These are phyloP conservation scores for Bombus confusus DNA, from an alignment of 1,140 invertebrate species.

Conservation along the genomic window DNA sequence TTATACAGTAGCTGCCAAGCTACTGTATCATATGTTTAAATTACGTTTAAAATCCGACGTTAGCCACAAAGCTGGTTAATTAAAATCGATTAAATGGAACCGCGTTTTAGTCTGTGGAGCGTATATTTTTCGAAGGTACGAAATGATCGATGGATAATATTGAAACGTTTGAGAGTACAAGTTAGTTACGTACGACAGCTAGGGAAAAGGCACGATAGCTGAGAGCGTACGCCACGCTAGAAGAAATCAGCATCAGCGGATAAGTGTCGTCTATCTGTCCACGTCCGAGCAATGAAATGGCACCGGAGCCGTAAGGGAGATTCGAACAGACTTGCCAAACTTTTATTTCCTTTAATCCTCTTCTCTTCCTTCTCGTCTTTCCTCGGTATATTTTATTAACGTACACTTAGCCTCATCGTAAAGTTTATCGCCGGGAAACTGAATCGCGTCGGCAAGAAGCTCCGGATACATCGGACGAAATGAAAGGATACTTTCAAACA, in stretches of 20 bases:
- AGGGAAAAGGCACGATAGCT: background rate
- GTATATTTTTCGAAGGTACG: background rate
- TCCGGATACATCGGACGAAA: background rate
- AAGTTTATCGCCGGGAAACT: slow-evolving; percentile 32
- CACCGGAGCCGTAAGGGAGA: slow-evolving; percentile 12
- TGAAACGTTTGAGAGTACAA: background rate
- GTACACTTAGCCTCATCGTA: slow-evolving; percentile 23
- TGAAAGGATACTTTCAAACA: slow-evolving; percentile 17
- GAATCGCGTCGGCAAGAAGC: background rate
- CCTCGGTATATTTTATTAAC: slow-evolving; percentile 46
- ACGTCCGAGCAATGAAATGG: slow-evolving; percentile 11
- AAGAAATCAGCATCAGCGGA: slow-evolving; percentile 21
- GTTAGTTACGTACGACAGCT: background rate
- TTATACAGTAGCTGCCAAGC: background rate
- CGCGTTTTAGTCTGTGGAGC: no score
- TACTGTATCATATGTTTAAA: background rate
- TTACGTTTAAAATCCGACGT: background rate
- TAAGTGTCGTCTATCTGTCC: slow-evolving; percentile 24
- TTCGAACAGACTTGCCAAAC: slow-evolving; percentile 3
- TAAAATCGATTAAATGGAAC: background rate
- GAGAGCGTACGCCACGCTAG: no score
- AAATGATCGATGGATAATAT: background rate
- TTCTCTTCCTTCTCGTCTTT: background rate
- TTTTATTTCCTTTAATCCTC: slow-evolving; percentile 36
- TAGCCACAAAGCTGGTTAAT: background rate